A percentile compares a stretch with the other conserved stretches of the same genome.
These are phyloP conservation scores for Pocota personata DNA, from an alignment of 2,888 invertebrate genomes.

Conservation along the genomic window DNA sequence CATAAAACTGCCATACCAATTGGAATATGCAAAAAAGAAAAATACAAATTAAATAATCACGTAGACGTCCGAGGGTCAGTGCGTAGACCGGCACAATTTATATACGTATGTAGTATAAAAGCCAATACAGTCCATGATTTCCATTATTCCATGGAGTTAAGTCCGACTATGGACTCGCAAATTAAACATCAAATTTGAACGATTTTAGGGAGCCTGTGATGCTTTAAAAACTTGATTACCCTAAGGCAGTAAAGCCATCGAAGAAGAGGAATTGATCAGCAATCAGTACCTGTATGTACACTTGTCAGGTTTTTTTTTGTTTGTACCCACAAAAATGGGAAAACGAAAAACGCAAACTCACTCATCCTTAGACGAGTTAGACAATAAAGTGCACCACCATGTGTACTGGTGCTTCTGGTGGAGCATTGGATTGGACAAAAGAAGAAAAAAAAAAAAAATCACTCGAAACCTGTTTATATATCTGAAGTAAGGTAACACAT, in stretches of 20 bases:
- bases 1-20: not conserved
- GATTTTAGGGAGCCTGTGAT: not conserved
- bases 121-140: not conserved
- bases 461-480: constrained; percentile 19
- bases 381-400: not conserved
- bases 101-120: not conserved
- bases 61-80: constrained; percentile 58
- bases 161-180: not conserved
- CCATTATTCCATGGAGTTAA: not conserved
- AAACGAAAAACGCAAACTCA: constrained; percentile 9
- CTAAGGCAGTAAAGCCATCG: not conserved
- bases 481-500: constrained; percentile 1
- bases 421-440: not conserved
- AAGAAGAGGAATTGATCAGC: not conserved
- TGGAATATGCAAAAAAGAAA: constrained; percentile 35
- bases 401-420: not conserved
- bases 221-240: not conserved
- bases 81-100: not conserved
- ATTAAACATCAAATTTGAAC: not conserved
- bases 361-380: constrained; percentile 5
- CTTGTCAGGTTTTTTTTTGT: constrained; percentile 4
- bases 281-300: constrained; percentile 12
- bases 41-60: constrained; percentile 37
- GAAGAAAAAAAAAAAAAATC: not conserved
- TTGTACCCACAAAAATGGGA: not conserved